Evolutionary conservation across 2,888 invertebrate genomes (phyloP), one percentile per base, ranked within the genome.

Genomic region (Sinopyrophorus schimmeli): DNA sequence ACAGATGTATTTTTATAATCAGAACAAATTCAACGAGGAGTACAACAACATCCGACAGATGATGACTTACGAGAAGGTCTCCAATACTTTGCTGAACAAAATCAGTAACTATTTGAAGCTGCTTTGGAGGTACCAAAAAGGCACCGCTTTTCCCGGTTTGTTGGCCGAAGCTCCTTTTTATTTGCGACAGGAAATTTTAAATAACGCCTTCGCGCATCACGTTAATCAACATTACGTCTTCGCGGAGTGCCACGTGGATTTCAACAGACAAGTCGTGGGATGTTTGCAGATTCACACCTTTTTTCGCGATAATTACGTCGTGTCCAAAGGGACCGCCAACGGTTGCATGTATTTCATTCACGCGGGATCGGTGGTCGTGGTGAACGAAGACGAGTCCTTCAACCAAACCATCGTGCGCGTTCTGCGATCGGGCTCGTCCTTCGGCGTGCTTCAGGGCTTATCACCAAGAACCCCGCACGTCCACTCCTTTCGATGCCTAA

Each of bases 261-360:
- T 65, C 11, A 41, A 61, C 4, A 50, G 64, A 15, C 64, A 64
- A 35, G 34, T 65, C 12, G 51, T 59, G 3, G 54, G 58, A 2
- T 47, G 12, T 5, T 53, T 65, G 7, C 30, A 52, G 11, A 58
- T 53, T 2, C 15, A 24, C 11, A 55, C 52, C 3, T 64, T 59
- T 27, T 65, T 61, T 50, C 47, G 53, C 10, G 58, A 55, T 1
- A 55, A 66, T 37, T 55, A 51, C 21, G 55, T 66, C 6, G 57
- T 54, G 5, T 59, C 54, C 28, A 26, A 54, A 5, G 62, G 62
- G 1, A 61, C 62, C 16, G 57, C 60, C 1, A 59, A 65, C 30
- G 41, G 48, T 6, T 53, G 52, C 16, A 65, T 66, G 64, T 66
- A 65, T 31, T 66, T 66, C 32, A 54, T 66, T 4, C 58, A 66